A percentile compares a stretch with the other conserved stretches of the same genome.
Evolutionary conservation across 2,797 vertebrate genomes (phyloP).

Genomic region (Percopsis omiscomaycus): DNA sequence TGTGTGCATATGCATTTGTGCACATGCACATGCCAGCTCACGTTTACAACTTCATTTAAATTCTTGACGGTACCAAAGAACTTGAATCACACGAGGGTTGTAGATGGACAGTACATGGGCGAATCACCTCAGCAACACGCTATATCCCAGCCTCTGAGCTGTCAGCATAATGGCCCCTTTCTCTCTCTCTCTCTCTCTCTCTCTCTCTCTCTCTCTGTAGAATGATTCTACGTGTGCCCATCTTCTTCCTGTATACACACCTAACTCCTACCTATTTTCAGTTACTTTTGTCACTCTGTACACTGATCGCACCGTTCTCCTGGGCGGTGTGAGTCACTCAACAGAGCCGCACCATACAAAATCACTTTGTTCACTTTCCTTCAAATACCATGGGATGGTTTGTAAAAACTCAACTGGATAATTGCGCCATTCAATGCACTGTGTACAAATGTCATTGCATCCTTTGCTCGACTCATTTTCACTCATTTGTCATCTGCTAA

Average conservation of each 20-base stretch:
- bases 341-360: background rate
- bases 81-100: constrained; percentile 26
- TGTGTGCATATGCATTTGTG: constrained; percentile 12
- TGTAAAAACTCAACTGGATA: background rate
- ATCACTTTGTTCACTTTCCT: background rate
- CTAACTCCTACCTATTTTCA: constrained; percentile 3
- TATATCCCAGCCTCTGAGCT: constrained; percentile 13
- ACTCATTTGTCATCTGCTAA: constrained; percentile 24
- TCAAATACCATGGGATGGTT: background rate
- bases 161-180: constrained; percentile 12
- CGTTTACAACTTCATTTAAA: constrained; percentile 46
- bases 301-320: background rate
- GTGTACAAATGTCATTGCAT: constrained; percentile 2
- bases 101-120: constrained; percentile 1
- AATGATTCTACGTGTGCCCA: constrained; percentile 15
- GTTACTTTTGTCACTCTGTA: constrained; percentile 3
- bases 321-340: background rate
- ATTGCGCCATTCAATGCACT: background rate
- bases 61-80: constrained; percentile 29
- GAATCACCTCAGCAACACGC: constrained; percentile 1
- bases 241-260: constrained; percentile 2
- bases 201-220: constrained; percentile 9
- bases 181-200: constrained; percentile 12
- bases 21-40: background rate
- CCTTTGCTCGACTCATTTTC: constrained; percentile 14